Evolutionary conservation across 2,797 vertebrate genomes (phyloP), one percentile per base, ranked within the genome.

Genomic region (Orientallactaga sibirica): DNA sequence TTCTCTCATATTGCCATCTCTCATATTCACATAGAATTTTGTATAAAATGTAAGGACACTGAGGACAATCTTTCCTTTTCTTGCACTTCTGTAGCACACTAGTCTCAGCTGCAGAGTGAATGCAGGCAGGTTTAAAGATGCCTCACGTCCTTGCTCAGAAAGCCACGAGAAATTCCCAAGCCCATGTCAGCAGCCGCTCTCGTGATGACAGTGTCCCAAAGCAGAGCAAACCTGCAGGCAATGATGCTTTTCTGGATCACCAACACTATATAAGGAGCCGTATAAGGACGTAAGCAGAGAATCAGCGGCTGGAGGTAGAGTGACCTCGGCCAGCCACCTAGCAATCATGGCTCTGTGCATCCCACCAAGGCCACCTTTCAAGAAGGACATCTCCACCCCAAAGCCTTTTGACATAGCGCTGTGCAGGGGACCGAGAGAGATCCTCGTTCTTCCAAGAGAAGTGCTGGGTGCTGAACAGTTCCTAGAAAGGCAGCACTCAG

Each of bases 61-160:
- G 87, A 96, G 58, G 86, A 92, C 83, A 81, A 90, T 82, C 77
- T 90, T 92, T 94, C 94, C 92, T 92, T 95, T n/a, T 85, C 76
- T 92, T 92, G 82, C 93, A 97, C 94, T 97, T 97, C 83, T 10
- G 2, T 94, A 93, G 93, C 75, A 93, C 90, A 2, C 5, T 88
- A 79, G 86, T 94, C 75, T 91, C 75, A 91, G 67, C 87, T 90
- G 67, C 41, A 74, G 48, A 61, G 78, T 55, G 27, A 77, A 73
- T 64, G 66, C 10, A 52, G n/a, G 33, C 82, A 58, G 66, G 62
- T 90, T 86, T 62, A 14, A 66, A 75, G 68, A 58, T 41, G 25
- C 52, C 64, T 37, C 58, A 83, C 29, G 27, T 73, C 43, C 70
- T 79, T 88, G 20, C 52, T 73, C 43, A 91, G 85, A 92, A 82